Evolutionary conservation across 2,113 vertebrate genomes (phyloP), one percentile per base, ranked within the genome.

Genomic region (Nyctereutes procyonoides): DNA sequence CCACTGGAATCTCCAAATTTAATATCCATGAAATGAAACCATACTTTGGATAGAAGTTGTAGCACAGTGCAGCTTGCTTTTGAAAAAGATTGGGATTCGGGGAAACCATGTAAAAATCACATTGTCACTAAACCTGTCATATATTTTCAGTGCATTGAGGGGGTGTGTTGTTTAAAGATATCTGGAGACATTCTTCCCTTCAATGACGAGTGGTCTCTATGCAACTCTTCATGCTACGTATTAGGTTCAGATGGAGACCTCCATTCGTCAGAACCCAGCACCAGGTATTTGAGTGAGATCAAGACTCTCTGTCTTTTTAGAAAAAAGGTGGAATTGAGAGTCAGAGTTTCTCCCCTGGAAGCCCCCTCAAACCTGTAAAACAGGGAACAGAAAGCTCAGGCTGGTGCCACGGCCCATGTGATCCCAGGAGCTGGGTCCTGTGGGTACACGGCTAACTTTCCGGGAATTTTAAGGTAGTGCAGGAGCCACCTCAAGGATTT

Each of bases 151-250:
- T 4, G 43, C 19, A 7, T 10, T 2, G 17, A 38, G 26, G 38
- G 38, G 24, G 30, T 0, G 8, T 6, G 38, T 4, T 30, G 0
- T 63, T 85, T n/a, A 17, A 38, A 53, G 58, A 15, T 5, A 22
- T 9, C 22, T 24, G 26, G 20, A 43, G 24, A 5, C 7, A 20
- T 15, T 28, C 14, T 26, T 55, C 56, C 81, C 1, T 26, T 19
- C 2, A 7, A 0, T 5, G 51, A 82, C 28, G 63, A 30, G 17
- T 3, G 22, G 30, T 1, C 2, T 15, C 0, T 3, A 0, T 1
- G 10, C 15, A 0, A 0, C 17, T 38, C 62, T 16, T 24, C n/a
- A 16, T 28, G 13, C 51, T 15, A 3, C 13, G 51, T 58, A 19
- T 43, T 3, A 13, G 13, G 38, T 51, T 80, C 69, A 8, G 26